Percentiles rank a stretch among this genome's conserved stretches.
These are phyloP conservation scores for Malurus splendens DNA, from an alignment of 2,797 vertebrate species.

Conservation along the genomic window DNA sequence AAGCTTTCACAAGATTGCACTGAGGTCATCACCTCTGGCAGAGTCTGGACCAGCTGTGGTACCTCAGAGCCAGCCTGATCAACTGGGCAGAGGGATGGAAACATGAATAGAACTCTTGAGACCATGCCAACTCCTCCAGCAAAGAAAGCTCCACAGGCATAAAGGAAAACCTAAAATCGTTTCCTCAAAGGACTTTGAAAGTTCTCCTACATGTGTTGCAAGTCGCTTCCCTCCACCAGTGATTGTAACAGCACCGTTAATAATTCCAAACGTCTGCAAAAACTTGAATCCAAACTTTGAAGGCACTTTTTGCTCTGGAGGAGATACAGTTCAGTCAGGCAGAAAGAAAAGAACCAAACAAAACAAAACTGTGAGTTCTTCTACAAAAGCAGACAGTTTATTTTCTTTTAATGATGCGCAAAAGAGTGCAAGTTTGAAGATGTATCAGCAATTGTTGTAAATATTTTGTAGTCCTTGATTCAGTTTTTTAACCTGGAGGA, in stretches of 20 bases:
- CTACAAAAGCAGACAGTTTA: background rate
- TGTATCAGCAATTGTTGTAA: background rate
- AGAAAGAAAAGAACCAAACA: background rate
- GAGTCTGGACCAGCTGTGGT: background rate
- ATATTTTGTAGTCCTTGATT: background rate
- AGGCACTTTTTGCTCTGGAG: background rate
- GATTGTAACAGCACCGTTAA: background rate
- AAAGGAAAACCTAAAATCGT: background rate
- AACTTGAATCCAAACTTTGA: slow-evolving; percentile 15
- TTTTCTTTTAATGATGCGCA: background rate
- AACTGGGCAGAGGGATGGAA: background rate
- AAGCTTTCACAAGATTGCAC: slow-evolving; percentile 38
- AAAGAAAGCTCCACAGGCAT: background rate
- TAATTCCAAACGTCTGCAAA: background rate
- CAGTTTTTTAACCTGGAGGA: background rate
- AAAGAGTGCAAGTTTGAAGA: background rate
- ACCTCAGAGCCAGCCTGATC: background rate
- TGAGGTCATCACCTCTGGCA: background rate
- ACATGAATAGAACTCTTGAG: background rate
- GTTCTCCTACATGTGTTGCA: background rate
- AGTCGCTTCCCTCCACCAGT: background rate
- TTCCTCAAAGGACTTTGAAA: background rate
- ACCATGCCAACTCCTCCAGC: background rate
- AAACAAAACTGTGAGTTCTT: background rate
- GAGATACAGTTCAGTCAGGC: background rate